Evolutionary conservation across 2,113 vertebrate species (phyloP), one percentile per base, ranked within the genome.

Genomic region (Dromiciops gliroides): DNA sequence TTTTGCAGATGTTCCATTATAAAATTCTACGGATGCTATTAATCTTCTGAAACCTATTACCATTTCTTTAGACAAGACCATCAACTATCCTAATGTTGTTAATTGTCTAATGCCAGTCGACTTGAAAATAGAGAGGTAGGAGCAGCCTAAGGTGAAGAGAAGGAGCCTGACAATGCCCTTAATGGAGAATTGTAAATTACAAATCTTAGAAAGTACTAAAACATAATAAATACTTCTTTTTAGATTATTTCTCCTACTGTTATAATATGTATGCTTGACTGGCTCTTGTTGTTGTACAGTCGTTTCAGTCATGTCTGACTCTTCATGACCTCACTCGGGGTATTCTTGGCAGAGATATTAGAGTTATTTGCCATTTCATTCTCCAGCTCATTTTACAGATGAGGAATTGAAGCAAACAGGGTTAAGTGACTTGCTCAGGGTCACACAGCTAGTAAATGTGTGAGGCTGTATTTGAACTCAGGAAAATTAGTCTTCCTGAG

Each of bases 1-100:
- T 97, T 97, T 95, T 97, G 93, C 95, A 98, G 97, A 96, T 98
- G 96, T 95, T 96, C 89, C 92, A 96, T 98, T 97, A 97, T 95
- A 97, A 98, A 97, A 97, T 56, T 95, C 48, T 90, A 53, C 49
- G 67, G 83, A 89, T 89, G 60, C 47, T 96, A 96, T 97, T 97
- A 97, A 97, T 98, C 95, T 96, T 97, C 89, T 91, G 51, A 97
- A 98, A 90, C 89, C 92, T 95, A 95, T 97, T 98, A 97, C 90
- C 50, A 91, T 83, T 97, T 50, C 48, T 97, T 94, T 91, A 96
- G 96, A 98, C 94, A 93, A 97, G 94, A 89, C 48, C 93, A 98
- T 97, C 95, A 97, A 97, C 93, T 91, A 97, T 90, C 95, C 50
- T 97, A 95, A 97, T 96, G 91, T 89, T 92, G 51, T 92, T 97